Evolutionary conservation across 2,113 vertebrate genomes (phyloP).

Genomic region (Pagrus major): DNA sequence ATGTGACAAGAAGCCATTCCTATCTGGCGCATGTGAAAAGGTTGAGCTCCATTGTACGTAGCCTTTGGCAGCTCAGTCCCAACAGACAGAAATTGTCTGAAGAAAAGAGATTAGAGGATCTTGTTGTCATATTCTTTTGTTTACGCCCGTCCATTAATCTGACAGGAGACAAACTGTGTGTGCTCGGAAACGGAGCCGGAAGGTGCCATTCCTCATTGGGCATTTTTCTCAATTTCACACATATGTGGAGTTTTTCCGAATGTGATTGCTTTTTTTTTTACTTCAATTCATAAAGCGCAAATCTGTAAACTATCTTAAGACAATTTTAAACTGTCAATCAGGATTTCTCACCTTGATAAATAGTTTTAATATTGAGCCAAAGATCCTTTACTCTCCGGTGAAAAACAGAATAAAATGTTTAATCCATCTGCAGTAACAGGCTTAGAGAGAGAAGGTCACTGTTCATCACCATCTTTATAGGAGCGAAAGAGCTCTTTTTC

Average conservation of each 20-base stretch:
- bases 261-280: slow-evolving; percentile 38
- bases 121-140: slow-evolving; percentile 41
- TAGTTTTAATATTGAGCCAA: slow-evolving; percentile 71
- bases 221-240: slow-evolving; percentile 40
- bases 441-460: slow-evolving; percentile 17
- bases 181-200: slow-evolving; percentile 24
- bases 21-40: slow-evolving; percentile 42
- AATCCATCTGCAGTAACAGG: slow-evolving; percentile 52
- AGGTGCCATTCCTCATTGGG: slow-evolving; percentile 10
- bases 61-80: slow-evolving; percentile 36
- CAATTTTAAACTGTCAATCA: slow-evolving; percentile 19
- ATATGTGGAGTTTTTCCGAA: slow-evolving; percentile 1
- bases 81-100: slow-evolving; percentile 16
- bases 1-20: slow-evolving; percentile 40
- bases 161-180: slow-evolving; percentile 55
- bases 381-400: slow-evolving; percentile 22
- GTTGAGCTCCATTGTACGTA: slow-evolving; percentile 49
- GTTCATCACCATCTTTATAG: slow-evolving; percentile 45
- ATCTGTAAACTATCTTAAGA: neutral
- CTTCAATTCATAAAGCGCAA: slow-evolving; percentile 33
- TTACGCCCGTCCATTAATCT: slow-evolving; percentile 22
- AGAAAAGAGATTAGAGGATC: slow-evolving; percentile 33
- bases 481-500: slow-evolving; percentile 8
- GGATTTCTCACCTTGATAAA: slow-evolving; percentile 51
- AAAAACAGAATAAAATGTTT: slow-evolving; percentile 40